A percentile compares a stretch with the other conserved stretches of the same genome.
These are phyloP conservation scores for Pangasianodon hypophthalmus DNA, from an alignment of 2,113 vertebrate species.

Conservation along the genomic window DNA sequence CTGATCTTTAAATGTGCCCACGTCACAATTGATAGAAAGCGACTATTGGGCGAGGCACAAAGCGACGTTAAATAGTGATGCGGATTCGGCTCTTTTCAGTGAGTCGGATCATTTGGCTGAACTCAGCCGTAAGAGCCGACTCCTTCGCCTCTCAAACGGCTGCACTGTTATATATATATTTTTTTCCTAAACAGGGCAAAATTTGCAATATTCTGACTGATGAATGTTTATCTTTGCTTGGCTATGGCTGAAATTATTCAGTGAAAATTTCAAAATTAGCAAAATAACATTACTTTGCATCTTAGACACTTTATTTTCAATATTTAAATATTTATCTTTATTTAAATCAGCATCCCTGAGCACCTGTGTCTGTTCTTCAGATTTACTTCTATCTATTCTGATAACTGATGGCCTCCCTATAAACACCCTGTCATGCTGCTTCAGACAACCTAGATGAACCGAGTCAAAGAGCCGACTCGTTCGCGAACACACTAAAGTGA, in stretches of 20 bases:
- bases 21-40: slow-evolving; percentile 37
- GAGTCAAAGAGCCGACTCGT: neutral
- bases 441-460: neutral
- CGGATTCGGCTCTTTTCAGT: neutral
- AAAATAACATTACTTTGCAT: neutral
- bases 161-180: neutral
- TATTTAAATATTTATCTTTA: neutral
- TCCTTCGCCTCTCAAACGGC: neutral
- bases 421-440: neutral
- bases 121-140: neutral
- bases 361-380: neutral
- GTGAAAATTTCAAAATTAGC: neutral
- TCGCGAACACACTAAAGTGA: neutral
- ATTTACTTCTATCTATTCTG: neutral
- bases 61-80: neutral
- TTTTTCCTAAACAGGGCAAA: neutral
- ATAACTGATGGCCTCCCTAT: neutral
- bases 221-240: neutral
- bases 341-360: neutral
- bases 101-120: neutral
- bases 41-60: slow-evolving; percentile 10
- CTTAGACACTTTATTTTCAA: neutral
- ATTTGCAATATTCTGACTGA: neutral
- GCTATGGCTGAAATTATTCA: neutral
- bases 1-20: slow-evolving; percentile 34